Base-by-base conservation (phyloP, 2,888 invertebrate genomes). In the Heliothis peltigera region DNA sequence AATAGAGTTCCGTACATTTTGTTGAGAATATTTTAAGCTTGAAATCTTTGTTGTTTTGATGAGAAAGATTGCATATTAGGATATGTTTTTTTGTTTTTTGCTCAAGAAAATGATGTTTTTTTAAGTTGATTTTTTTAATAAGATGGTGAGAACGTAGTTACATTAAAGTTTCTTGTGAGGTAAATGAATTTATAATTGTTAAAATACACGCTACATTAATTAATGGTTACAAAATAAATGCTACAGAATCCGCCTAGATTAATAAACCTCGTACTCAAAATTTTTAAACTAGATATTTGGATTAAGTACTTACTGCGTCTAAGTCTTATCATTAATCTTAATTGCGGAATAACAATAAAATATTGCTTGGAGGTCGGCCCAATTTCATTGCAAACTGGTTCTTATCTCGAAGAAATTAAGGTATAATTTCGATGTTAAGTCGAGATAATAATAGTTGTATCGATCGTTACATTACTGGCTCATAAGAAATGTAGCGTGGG, bases 271-370 rank as follows among this genome's bases (percentile, higher is more conserved):
- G 35, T 62, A 53, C 77, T 66, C 60, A 70, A 61, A 25, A 67
- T 58, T 71, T 81, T 92, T 89, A 90, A 92, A 93, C 92, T 90
- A 91, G 92, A 91, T 93, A 90, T 92, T 93, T 91, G 92, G 89
- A 94, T 93, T 94, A 93, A 94, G 93, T 92, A 93, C 94, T 94
- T 93, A 93, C 88, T 91, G 85, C 89, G 88, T 91, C 90, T 89
- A 89, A 92, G 89, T 89, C 89, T 94, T 94, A 95, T 95, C 94
- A 94, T 94, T 92, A 93, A 95, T 95, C 94, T 94, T 94, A 94
- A 95, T 95, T 94, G 94, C 89, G 82, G 93, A 93, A 93, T 94
- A 92, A 93, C 92, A 93, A 94, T 94, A 94, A 94, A 93, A 93
- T 94, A 93, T 93, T 89, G 90, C 90, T 87, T 79, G 80, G 85